Base-by-base conservation (phyloP, 2,888 invertebrate genomes). In the Orthosia gothica region DNA sequence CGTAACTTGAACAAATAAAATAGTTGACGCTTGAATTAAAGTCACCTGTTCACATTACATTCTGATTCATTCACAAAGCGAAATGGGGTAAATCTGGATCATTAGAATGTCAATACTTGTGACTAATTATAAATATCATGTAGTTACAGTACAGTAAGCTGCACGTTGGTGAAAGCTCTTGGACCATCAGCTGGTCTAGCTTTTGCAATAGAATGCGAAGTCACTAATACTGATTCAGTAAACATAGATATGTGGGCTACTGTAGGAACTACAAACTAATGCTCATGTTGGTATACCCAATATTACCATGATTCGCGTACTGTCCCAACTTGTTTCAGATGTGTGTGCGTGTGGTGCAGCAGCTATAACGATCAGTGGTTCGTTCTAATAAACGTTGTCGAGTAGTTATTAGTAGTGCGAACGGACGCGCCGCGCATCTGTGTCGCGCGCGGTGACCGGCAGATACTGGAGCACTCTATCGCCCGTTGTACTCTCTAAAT, bases 291-390 rank as follows among this genome's bases (percentile, higher is more conserved):
- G n/a, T 32, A 32, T 32, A 32, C 32, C 32, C 32, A 32, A 32
- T 32, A 32, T 5, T 7, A 32, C 32, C 32, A 32, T 32, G 32
- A 32, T 32, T 5, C 5, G 0, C n/a, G n/a, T 9, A 52, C 3
- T n/a, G 9, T 52, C 12, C n/a, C n/a, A n/a, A 12, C n/a, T 20
- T 11, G 52, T 12, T 32, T 1, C 15, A 20, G 20, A 0, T 20
- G 49, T 32, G n/a, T 52, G 50, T 40, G 47, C 47, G 67, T 47
- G 67, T 57, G 47, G 20, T 40, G 15, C 13, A 26, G n/a, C 18
- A 49, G 45, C 57, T 23, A n/a, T 67, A 57, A 67, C 57, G 13
- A 26, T 32, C 11, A 58, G 58, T 67, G 40, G 59, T 18, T 13
- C 15, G n/a, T 47, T 67, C 26, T 26, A 26, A 65, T 49, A 58